Evolutionary conservation across 2,113 vertebrate species (phyloP), one percentile per base, ranked within the genome.

Genomic region (Hypocryptadius cinnamomeus): DNA sequence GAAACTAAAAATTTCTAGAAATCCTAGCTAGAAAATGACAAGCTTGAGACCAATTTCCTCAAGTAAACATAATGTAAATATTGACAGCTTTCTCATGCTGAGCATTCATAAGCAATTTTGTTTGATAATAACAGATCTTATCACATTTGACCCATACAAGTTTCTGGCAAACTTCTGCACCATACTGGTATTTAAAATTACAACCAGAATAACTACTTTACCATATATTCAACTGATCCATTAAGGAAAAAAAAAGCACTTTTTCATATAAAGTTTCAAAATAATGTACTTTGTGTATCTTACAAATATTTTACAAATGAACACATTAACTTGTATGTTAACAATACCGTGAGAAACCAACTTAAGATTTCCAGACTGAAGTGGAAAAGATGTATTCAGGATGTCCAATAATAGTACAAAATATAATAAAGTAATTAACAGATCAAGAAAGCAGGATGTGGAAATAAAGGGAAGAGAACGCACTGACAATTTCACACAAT

Each of bases 91-190:
- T 68, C 15, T 74, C 90, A 88, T 44, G 47, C 40, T 93, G 56
- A 92, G 82, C 57, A 74, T 44, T 84, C 65, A 74, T 44, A 78
- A 63, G n/a, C 17, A 71, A 56, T 84, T 92, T 54, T 51, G 47
- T 56, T 89, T 84, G 44, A 83, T 86, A 90, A 20, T 37, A 95
- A 60, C 28, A 81, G 72, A 86, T 86, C 70, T 56, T 65, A 90
- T 64, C 57, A 64, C 25, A 92, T 68, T 74, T 76, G 79, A 89
- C 77, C 60, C 65, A 76, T 27, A 60, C 25, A 86, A 47, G 69
- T 90, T 94, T 89, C 79, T 84, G 88, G 79, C 60, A 93, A 86
- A 89, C 44, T 93, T 94, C 65, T 81, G 61, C 64, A 35, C 81
- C 53, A 86, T 65, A 72, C 65, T 90, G 73, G 33, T 86, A 84